phyloP scores from a whole-genome alignment of 2,113 vertebrate species.

The Callorhinus ursinus region DNA sequence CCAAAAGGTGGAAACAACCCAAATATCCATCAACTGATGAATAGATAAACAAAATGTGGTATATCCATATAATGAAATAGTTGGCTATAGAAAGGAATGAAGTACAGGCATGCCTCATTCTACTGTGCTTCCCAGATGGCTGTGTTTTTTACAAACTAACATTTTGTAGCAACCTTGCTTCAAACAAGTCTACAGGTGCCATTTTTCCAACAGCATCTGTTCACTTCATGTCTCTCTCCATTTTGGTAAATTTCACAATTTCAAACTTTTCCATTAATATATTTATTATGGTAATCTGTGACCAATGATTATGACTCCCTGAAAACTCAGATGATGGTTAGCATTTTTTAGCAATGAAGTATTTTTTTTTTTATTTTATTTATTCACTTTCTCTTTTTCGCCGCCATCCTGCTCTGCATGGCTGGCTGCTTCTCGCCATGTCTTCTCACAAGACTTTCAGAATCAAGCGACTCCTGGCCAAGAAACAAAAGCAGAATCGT shows the following conservation, averaged over 20 bases:
- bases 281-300: neutral
- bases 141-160: neutral
- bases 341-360: neutral
- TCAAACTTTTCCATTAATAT: neutral
- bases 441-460: too few relatives aligned
- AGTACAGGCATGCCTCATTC: neutral
- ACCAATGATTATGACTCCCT: neutral
- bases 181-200: neutral
- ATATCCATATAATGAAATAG: neutral
- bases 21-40: neutral
- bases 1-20: neutral
- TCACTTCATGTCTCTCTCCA: neutral
- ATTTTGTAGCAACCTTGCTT: neutral
- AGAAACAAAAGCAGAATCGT: too few relatives aligned
- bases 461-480: too few relatives aligned
- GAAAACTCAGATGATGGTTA: neutral
- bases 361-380: neutral
- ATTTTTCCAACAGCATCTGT: neutral
- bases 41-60: neutral
- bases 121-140: neutral
- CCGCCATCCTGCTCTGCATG: too few relatives aligned
- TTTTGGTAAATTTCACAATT: neutral
- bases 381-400: neutral
- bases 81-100: neutral
- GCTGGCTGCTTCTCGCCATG: too few relatives aligned